A percentile compares a stretch with the other conserved stretches of the same genome.
These are phyloP conservation scores for Dasypolia templi DNA, from an alignment of 2,888 invertebrate genomes.

Conservation along the genomic window DNA sequence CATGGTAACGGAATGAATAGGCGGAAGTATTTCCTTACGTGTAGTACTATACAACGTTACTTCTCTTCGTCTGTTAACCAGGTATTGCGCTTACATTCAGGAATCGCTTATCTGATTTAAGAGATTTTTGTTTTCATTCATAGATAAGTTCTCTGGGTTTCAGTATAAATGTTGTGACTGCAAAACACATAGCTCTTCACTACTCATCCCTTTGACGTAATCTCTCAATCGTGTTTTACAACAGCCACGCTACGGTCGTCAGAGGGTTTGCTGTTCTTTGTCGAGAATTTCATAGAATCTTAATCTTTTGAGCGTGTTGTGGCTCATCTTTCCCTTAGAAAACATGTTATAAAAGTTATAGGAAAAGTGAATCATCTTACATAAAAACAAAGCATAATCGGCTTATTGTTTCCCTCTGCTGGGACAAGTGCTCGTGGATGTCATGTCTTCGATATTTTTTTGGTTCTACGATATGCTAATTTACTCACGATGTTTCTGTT, in stretches of 20 bases:
- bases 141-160: neutral
- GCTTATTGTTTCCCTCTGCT: neutral
- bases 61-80: neutral
- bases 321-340: constrained; percentile 27
- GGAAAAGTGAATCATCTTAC: constrained; percentile 19
- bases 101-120: constrained; percentile 2
- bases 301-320: constrained; percentile 45
- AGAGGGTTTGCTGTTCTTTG: constrained; percentile 37
- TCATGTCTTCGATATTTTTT: neutral
- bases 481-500: neutral
- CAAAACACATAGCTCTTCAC: neutral
- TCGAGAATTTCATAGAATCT: constrained; percentile 47
- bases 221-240: constrained; percentile 49
- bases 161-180: neutral
- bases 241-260: constrained; percentile 34
- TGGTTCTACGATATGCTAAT: neutral
- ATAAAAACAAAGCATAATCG: constrained; percentile 3
- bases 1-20: constrained; percentile 23
- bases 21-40: constrained; percentile 33
- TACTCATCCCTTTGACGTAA: constrained; percentile 27
- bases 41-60: constrained; percentile 21
- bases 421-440: neutral
- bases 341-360: constrained; percentile 21
- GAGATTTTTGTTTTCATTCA: constrained; percentile 25
- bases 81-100: constrained; percentile 18